These are phyloP conservation scores for Hiodon tergisus DNA, from an alignment of 2,113 vertebrate species.

Conservation along the genomic window DNA sequence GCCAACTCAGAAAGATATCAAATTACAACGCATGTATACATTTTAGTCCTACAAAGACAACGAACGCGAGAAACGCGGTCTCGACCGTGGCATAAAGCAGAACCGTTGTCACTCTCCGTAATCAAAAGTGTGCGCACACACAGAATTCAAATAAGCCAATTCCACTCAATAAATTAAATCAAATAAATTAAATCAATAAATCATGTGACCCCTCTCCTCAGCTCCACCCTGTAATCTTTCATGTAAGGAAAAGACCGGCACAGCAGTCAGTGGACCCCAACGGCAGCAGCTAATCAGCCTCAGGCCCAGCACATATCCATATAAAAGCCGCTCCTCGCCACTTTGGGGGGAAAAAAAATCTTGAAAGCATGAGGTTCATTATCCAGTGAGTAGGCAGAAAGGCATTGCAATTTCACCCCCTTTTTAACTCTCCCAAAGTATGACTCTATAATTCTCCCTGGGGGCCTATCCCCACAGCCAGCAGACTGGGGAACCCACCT, in stretches of 20 bases:
- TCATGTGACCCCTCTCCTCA: not conserved
- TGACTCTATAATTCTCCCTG: conserved; percentile 5
- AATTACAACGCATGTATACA: no score
- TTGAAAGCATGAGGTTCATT: not conserved
- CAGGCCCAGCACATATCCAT: not conserved
- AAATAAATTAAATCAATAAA: no score
- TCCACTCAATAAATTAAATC: no score
- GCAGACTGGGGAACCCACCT: not conserved
- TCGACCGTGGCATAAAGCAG: no score
- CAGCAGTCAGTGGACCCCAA: not conserved
- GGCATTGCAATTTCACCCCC: not conserved
- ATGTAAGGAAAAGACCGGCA: not conserved
- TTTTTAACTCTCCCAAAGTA: not conserved
- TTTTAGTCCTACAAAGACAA: no score
- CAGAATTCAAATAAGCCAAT: no score
- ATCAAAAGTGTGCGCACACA: no score
- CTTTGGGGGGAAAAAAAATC: not conserved
- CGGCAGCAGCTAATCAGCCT: not conserved
- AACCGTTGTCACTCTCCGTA: no score
- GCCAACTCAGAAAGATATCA: no score
- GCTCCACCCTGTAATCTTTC: not conserved
- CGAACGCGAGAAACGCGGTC: no score
- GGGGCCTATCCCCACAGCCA: not conserved
- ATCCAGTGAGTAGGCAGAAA: not conserved
- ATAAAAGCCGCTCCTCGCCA: not conserved